Conservation (phyloP, 92 coral and sea anemone genomes). For the Bergia puertoricense region DNA sequence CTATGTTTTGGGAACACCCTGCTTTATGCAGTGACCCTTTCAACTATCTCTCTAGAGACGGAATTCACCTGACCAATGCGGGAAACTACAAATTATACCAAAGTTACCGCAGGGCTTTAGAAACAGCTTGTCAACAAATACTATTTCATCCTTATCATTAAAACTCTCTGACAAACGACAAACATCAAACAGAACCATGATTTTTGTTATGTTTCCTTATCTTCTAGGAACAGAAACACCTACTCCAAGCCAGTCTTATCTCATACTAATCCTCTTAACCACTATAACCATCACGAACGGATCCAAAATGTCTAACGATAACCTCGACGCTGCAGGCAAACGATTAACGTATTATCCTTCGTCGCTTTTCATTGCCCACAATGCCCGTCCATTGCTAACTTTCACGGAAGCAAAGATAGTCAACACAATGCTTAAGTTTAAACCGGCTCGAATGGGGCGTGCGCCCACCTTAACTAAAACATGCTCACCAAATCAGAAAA, state of each 20-base stretch:
- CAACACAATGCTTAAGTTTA: slow-evolving; percentile 18
- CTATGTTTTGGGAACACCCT: slow-evolving; percentile 9
- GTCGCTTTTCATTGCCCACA: slow-evolving; percentile 12
- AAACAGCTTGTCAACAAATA: neutral
- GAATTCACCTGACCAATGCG: neutral
- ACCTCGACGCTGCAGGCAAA: slow-evolving; percentile 11
- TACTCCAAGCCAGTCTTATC: neutral
- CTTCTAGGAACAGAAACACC: neutral
- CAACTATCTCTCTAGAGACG: neutral
- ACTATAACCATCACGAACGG: neutral
- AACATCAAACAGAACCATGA: too few relatives aligned
- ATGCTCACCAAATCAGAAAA: neutral
- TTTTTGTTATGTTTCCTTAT: neutral
- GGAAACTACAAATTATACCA: neutral
- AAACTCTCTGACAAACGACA: too few relatives aligned
- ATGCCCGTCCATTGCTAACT: neutral
- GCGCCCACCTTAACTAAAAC: neutral
- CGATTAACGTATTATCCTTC: slow-evolving; percentile 28
- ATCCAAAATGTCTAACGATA: neutral
- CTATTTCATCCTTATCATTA: neutral
- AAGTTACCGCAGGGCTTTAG: neutral
- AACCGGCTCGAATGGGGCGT: slow-evolving; percentile 3
- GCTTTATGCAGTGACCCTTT: neutral
- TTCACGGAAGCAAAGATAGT: slow-evolving; percentile 1
- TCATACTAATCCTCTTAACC: neutral